Evolutionary conservation across 64 coral and sea anemone species (phyloP).

Genomic region (Actinia tenebrosa): DNA sequence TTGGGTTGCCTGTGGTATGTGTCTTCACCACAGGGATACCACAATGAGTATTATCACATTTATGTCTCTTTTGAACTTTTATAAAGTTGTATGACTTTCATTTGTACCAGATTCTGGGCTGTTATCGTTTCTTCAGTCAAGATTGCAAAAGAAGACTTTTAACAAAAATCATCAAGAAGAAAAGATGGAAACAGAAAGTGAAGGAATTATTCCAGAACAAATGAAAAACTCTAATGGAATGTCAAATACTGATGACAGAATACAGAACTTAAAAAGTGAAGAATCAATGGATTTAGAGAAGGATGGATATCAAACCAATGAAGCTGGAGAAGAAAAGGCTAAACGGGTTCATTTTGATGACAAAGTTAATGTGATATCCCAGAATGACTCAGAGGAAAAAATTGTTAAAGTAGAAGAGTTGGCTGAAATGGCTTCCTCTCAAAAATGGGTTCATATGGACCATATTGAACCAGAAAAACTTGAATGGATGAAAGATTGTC

Average conservation of each 20-base stretch:
- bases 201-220: neutral
- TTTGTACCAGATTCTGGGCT: slow-evolving; percentile 57
- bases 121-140: slow-evolving; percentile 49
- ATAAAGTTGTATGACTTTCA: too few species aligned
- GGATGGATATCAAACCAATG: neutral
- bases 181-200: neutral
- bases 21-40: neutral
- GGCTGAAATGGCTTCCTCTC: slow-evolving; percentile 14
- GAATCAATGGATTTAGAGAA: neutral
- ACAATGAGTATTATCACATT: neutral
- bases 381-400: neutral
- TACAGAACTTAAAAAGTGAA: neutral
- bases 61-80: neutral
- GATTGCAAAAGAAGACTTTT: slow-evolving; percentile 16
- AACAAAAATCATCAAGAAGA: neutral
- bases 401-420: slow-evolving; percentile 19
- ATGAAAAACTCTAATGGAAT: neutral
- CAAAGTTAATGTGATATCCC: slow-evolving; percentile 25
- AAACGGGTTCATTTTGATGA: slow-evolving; percentile 76
- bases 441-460: slow-evolving; percentile 92
- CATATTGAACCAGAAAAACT: slow-evolving; percentile 81
- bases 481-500: slow-evolving; percentile 93
- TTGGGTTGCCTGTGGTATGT: neutral
- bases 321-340: neutral
- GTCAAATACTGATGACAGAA: neutral